Base-by-base conservation (phyloP, 2,113 vertebrate genomes). In the Chaetops frenatus region DNA sequence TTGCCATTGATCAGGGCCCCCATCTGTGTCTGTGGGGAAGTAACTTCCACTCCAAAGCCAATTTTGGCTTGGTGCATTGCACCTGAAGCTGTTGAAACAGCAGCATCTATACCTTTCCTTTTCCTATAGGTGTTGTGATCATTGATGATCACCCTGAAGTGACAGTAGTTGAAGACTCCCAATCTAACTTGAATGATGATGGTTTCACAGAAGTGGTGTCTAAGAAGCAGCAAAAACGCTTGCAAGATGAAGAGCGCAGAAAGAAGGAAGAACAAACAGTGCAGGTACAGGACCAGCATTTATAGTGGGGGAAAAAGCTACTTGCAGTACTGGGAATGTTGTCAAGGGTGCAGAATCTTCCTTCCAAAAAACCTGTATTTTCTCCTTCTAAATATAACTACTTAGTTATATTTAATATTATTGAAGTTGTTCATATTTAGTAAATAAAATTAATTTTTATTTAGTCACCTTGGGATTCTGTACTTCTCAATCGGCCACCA, bases 121-220 rank as follows among this genome's bases (percentile, higher is more conserved):
- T 95, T 73, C 31, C 92, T 95, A 1, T 71, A 99, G 99, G 99
- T 97, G 99, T 99, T 96, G 99, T 99, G 86, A 99, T 99, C 94
- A 99, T 99, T 94, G 99, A 99, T 92, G 99, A 99, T 95, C 99
- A 99, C 94, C 99, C 99, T 40, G 99, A 99, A 97, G 99, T 99
- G 77, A 99, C 99, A n/a, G 99, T 99, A 61, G 98, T 99, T 90
- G 99, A 99, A 97, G 99, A 99, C 95, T 98, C 98, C 9, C 99
- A 99, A 92, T 99, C 99, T 89, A 99, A 98, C 96, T 92, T 99
- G 90, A 99, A 98, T 78, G 99, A 99, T 93, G 99, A 99, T 88
- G 99, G 99, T 64, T 99, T 99, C 96, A 99, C 99, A 42, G 99
- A 99, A 97, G 99, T 99, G 35, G 99, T 99, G 64, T 99, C 99